Evolutionary conservation across 2,888 invertebrate species (phyloP).

Genomic region (Trypoxylon attenuatum): DNA sequence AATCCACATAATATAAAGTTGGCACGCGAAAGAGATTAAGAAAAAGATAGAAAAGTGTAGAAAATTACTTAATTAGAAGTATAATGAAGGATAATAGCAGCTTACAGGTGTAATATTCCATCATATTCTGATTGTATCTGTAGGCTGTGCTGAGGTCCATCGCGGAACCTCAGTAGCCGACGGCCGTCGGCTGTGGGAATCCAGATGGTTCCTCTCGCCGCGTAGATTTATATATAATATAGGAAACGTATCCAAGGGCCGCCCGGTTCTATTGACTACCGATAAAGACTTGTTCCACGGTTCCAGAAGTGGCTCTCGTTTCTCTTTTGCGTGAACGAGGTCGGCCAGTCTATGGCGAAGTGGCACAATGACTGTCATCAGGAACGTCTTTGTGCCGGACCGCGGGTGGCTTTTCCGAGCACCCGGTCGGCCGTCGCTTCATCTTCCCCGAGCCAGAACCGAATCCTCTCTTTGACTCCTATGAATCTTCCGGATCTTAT

Average conservation of each 20-base stretch:
- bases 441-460: constrained; percentile 41
- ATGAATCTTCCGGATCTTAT: neutral
- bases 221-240: constrained; percentile 29
- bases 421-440: constrained; percentile 62
- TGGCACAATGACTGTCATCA: constrained; percentile 68
- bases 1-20: too few relatives aligned
- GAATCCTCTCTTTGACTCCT: neutral
- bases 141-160: constrained; percentile 96
- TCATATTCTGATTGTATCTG: constrained; percentile 98
- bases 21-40: too few relatives aligned
- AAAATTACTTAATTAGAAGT: too few relatives aligned
- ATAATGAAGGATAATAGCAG: constrained; percentile 14
- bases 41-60: too few relatives aligned
- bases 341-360: constrained; percentile 53
- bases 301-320: constrained; percentile 26
- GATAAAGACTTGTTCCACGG: constrained; percentile 56
- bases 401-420: constrained; percentile 65
- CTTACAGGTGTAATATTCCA: constrained; percentile 99
- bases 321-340: constrained; percentile 39
- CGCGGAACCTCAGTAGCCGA: constrained; percentile 60
- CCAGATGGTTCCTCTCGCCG: constrained; percentile 58
- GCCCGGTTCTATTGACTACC: constrained; percentile 53
- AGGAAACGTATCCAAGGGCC: constrained; percentile 25
- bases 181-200: constrained; percentile 68
- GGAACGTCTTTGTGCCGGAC: constrained; percentile 65